phyloP scores from a whole-genome alignment of 2,113 vertebrate species.

The Chiloscyllium plagiosum region DNA sequence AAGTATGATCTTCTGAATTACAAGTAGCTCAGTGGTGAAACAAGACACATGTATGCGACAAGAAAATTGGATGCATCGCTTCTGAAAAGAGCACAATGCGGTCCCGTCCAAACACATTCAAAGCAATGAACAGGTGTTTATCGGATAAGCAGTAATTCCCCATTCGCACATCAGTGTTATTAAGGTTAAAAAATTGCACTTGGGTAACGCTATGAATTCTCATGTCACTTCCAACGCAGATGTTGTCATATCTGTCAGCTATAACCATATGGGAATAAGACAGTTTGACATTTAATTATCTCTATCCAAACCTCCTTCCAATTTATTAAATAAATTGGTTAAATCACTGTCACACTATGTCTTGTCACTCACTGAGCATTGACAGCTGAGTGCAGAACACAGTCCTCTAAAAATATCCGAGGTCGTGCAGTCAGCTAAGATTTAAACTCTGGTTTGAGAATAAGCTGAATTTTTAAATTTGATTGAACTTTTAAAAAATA shows the following conservation, averaged over 20 bases:
- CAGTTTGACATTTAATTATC: slow-evolving; percentile 22
- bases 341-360: not conserved
- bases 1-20: not conserved
- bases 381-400: not conserved
- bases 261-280: not conserved
- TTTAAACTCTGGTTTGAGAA: not conserved
- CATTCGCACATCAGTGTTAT: not conserved
- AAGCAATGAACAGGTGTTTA: not conserved
- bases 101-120: not conserved
- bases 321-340: not conserved
- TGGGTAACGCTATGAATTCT: not conserved
- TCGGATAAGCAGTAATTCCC: slow-evolving; percentile 2
- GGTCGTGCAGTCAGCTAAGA: not conserved
- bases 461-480: not conserved
- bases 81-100: not conserved
- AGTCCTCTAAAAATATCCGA: not conserved
- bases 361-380: too few relatives aligned
- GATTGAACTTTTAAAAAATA: not conserved
- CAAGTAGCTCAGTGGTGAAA: not conserved
- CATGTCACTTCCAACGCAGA: not conserved
- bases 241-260: not conserved
- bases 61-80: not conserved
- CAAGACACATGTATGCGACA: not conserved
- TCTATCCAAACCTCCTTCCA: not conserved
- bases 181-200: not conserved